Percentiles rank a stretch among this genome's conserved stretches.
phyloP scores from a whole-genome alignment of 92 coral and sea anemone species.

The Heliopora coerulea region DNA sequence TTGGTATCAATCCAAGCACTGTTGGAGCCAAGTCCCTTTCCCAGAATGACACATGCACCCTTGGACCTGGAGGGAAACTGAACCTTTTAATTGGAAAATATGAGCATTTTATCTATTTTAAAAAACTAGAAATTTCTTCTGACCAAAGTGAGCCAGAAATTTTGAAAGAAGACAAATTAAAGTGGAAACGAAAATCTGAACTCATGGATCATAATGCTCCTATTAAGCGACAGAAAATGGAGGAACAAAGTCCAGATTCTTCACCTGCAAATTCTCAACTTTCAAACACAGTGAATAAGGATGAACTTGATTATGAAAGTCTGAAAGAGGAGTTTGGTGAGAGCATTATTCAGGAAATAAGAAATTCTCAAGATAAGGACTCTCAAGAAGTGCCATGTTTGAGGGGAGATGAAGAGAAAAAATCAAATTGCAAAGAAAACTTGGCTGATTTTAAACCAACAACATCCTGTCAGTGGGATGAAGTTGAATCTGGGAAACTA shows the following conservation, averaged over 20 bases:
- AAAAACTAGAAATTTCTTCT: neutral
- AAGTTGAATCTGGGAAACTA: constrained; percentile 14
- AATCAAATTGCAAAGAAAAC: neutral
- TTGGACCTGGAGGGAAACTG: constrained; percentile 29
- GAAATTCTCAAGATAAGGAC: constrained; percentile 18
- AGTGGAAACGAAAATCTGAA: constrained; percentile 26
- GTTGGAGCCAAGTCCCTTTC: constrained; percentile 14
- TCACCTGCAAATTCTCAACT: neutral
- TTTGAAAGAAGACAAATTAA: neutral
- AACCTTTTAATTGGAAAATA: constrained; percentile 22
- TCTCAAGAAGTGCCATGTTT: neutral
- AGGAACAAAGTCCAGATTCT: neutral
- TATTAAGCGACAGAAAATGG: constrained; percentile 19
- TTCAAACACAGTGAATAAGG: neutral
- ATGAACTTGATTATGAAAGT: neutral
- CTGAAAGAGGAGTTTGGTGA: constrained; percentile 17
- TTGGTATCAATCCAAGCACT: constrained; percentile 23
- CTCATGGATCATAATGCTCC: neutral
- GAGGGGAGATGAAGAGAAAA: neutral
- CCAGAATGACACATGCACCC: constrained; percentile 14
- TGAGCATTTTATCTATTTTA: constrained; percentile 36
- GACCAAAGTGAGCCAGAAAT: neutral
- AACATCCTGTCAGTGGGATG: constrained; percentile 22
- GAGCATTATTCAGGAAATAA: constrained; percentile 7
- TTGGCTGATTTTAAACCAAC: neutral